These are phyloP conservation scores for Pandion haliaetus DNA, from an alignment of 2,113 vertebrate genomes.

Conservation along the genomic window DNA sequence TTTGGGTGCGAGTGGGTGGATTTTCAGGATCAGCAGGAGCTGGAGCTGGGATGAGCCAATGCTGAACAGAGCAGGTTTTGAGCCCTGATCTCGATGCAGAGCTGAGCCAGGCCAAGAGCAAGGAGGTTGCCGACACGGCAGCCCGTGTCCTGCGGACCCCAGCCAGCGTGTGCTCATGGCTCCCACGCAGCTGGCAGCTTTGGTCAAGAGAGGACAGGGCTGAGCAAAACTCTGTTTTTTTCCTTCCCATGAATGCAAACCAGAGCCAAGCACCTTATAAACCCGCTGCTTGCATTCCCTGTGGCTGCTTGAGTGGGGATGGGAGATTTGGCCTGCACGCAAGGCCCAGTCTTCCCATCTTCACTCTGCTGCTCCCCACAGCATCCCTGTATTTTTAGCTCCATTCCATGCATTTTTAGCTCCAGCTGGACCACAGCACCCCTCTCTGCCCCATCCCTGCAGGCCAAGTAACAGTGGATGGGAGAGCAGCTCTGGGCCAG, in stretches of 20 bases:
- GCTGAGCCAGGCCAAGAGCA: background rate
- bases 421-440: background rate
- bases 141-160: background rate
- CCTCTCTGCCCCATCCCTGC: background rate
- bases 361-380: background rate
- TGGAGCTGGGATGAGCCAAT: background rate
- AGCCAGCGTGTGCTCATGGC: background rate
- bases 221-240: background rate
- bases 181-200: fast-evolving
- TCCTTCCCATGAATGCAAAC: background rate
- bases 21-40: background rate
- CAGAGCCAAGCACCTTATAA: background rate
- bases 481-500: background rate
- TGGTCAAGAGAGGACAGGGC: background rate
- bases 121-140: background rate
- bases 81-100: background rate
- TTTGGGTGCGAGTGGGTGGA: background rate
- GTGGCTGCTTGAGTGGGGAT: background rate
- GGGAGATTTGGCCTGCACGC: background rate
- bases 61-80: background rate
- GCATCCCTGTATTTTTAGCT: background rate
- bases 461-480: background rate
- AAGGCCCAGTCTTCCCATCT: fast-evolving
- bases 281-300: fast-evolving
- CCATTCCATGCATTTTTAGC: background rate